Evolutionary conservation across 2,113 vertebrate genomes (phyloP), one percentile per base, ranked within the genome.

Genomic region (Psammodynastes pulverulentus): DNA sequence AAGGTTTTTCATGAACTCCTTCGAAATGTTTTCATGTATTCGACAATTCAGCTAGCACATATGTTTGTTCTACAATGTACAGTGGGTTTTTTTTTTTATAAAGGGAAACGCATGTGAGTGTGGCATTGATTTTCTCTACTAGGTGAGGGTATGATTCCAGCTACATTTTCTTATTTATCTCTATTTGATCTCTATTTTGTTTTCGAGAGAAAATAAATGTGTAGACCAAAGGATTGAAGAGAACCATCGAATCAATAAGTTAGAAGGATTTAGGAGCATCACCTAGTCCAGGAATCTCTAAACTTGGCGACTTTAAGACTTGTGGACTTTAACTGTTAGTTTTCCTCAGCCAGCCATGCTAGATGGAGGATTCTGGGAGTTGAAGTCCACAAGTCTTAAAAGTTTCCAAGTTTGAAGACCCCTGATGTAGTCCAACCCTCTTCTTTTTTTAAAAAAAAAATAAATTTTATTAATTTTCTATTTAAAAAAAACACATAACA

Each of bases 111-210:
- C 5, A 29, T 39, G 43, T 9, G 39, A 54, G 45, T 54, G 24
- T 29, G n/a, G 54, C 21, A 10, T 4, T 39, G 46, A 8, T 89
- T 86, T 91, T 39, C 67, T 79, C 12, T 72, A 12, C 43, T 56
- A 51, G 0, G 0, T 24, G 21, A 0, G 49, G 86, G 24, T 34
- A n/a, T 9, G 49, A 9, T 12, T 51, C 2, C 90, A 2, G 0
- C 21, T 87, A 4, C 53, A 53, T 92, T 91, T 1, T 26, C 24
- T n/a, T 67, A 13, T 67, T 67, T n/a, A n/a, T n/a, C 4, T 54
- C 21, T 53, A 53, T 53, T 53, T 21, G 53, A 7, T 6, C 21
- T n/a, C 58, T n/a, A 67, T n/a, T n/a, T n/a, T 67, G 1, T 15
- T 15, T 67, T 67, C 43, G 1, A 15, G 23, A 34, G 29, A 90